phyloP scores from a whole-genome alignment of 2,888 invertebrate genomes.

The Meloe dianella region DNA sequence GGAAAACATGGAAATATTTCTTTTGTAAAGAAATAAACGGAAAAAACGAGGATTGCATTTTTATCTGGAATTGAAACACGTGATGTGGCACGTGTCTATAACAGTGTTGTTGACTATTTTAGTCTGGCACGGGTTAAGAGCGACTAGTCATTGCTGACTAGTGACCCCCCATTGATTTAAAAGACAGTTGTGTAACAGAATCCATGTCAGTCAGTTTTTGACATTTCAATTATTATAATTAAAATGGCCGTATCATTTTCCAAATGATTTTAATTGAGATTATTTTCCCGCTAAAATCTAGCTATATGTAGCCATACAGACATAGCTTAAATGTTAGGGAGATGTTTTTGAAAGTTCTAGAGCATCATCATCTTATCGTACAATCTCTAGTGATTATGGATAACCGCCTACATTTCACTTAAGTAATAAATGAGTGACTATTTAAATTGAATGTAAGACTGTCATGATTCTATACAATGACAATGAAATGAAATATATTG shows the following conservation, averaged over 20 bases:
- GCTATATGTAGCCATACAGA: no score
- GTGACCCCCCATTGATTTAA: constrained; percentile 23
- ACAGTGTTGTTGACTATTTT: constrained; percentile 3
- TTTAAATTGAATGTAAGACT: constrained; percentile 22
- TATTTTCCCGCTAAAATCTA: not conserved
- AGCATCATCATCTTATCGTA: constrained; percentile 1
- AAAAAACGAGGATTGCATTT: constrained; percentile 10
- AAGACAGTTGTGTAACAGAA: constrained; percentile 25
- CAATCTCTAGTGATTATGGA: constrained; percentile 4
- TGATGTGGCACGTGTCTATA: constrained; percentile 4
- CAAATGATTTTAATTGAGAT: not conserved
- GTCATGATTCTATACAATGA: constrained; percentile 13
- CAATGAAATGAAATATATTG: constrained; percentile 22
- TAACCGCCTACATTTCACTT: constrained; percentile 19
- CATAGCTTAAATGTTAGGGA: not conserved
- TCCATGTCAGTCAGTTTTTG: constrained; percentile 24
- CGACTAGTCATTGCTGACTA: constrained; percentile 15
- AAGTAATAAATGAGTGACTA: constrained; percentile 26
- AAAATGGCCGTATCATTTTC: not conserved
- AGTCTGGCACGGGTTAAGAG: not conserved
- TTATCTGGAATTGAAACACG: not conserved
- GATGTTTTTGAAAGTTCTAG: not conserved
- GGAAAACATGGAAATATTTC: not conserved
- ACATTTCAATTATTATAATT: constrained; percentile 26
- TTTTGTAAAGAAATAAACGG: no score